Evolutionary conservation across 2,888 invertebrate genomes (phyloP), one percentile per base, ranked within the genome.

Genomic region (Amiota communis): DNA sequence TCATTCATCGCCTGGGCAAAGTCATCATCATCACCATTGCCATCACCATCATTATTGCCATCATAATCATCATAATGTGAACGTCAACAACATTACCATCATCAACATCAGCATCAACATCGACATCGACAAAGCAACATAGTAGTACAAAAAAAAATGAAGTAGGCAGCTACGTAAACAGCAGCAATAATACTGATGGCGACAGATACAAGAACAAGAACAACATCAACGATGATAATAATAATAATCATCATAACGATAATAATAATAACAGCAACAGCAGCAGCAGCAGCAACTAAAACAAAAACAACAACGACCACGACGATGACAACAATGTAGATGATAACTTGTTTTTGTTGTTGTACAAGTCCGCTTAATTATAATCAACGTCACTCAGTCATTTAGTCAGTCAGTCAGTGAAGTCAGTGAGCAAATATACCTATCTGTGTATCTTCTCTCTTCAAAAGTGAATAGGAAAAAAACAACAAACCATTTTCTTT

Each of bases 341-440:
- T 36, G 36, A 36, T 6, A 36, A 36, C 36, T 36, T 36, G 36
- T 36, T 36, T 2, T 36, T 36, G 36, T 36, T 36, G 36, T 36
- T 36, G 83, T 83, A 86, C 85, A 85, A 82, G 84, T 84, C 85
- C 85, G 84, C 86, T 86, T 86, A 86, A 84, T 84, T 84, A 84
- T 86, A 84, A 84, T 84, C 85, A 86, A 85, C 82, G 86, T 84
- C 59, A 20, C 59, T 36, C 36, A 36, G 36, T 6, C 84, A 84
- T 84, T 84, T 86, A 83, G 84, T 79, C 84, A 78, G 83, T 82
- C 83, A 84, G 82, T 85, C 85, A 85, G 84, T 84, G 85, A 70
- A 53, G 13, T 53, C 53, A 15, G 6, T 15, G 53, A 59, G 59
- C 20, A 11, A 17, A 8, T 3, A 23, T 23, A 23, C 23, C 2